Evolutionary conservation across 1,140 invertebrate species (phyloP), one percentile per base, ranked within the genome.

Genomic region (Trissolcus basalis): DNA sequence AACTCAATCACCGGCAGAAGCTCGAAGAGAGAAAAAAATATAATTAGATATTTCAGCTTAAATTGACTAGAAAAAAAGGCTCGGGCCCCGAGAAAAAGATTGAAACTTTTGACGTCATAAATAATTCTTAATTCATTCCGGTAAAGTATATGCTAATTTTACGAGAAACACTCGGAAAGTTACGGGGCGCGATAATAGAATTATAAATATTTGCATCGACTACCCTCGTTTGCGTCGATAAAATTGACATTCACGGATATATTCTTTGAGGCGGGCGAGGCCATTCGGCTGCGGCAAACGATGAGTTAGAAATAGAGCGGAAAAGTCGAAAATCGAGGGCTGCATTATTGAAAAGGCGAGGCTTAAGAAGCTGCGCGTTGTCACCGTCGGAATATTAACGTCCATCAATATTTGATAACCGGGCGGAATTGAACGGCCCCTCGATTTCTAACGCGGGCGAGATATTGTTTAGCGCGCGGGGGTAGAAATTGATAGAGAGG

Each of bases 251-350:
- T 73, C 68, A 58, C 53, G 65, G 69, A 70, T 78, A 73, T 64
- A 59, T 64, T 33, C 39, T n/a, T n/a, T n/a, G n/a, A n/a, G n/a
- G 33, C 13, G 58, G 54, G 60, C 48, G 65, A 54, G 55, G 43
- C 51, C 50, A 14, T 15, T 33, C 50, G 43, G 48, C 44, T 13
- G 27, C 53, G 65, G 72, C n/a, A 72, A 70, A 78, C 65, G 75
- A 72, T 55, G 77, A 54, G 67, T 78, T 77, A 60, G 75, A 79
- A 81, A 78, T 80, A 6, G 19, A 78, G 49, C 51, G 49, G 70
- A 82, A 81, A 82, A 82, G 63, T 81, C 67, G 78, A 80, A 84
- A 83, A 81, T 84, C 80, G 81, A 82, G 83, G 64, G 51, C 48
- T 83, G 82, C 79, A 83, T 85, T 83, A 83, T 85, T 83, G 74